A percentile compares a stretch with the other conserved stretches of the same genome.
These are phyloP conservation scores for Apis laboriosa DNA, from an alignment of 1,140 invertebrate species.

Conservation along the genomic window DNA sequence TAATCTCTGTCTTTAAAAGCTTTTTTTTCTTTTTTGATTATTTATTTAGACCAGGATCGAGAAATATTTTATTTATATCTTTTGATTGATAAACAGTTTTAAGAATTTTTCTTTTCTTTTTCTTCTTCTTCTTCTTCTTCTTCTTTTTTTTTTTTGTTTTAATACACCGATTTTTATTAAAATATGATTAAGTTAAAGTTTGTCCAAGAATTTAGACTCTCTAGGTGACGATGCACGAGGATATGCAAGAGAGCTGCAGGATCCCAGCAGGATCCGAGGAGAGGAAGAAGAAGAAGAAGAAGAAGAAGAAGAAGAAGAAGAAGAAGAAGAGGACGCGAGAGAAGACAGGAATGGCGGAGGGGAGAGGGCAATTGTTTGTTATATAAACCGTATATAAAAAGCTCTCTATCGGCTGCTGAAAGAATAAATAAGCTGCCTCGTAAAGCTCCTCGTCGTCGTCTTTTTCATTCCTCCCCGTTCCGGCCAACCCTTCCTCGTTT, in stretches of 20 bases:
- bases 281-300: too few species aligned
- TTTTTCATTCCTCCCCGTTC: conserved; percentile 5
- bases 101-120: background rate
- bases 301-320: too few species aligned
- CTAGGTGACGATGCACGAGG: background rate
- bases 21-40: background rate
- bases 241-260: too few species aligned
- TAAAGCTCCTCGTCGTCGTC: background rate
- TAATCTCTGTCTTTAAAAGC: too few species aligned
- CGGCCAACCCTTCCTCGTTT: background rate
- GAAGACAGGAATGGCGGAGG: too few species aligned
- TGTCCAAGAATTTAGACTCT: background rate
- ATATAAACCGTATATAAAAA: background rate
- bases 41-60: background rate
- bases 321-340: too few species aligned
- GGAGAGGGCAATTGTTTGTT: background rate
- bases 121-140: too few species aligned
- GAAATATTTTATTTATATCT: background rate
- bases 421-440: conserved; percentile 24
- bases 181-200: background rate
- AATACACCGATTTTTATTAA: too few species aligned
- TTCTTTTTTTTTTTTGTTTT: too few species aligned
- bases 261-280: background rate
- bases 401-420: background rate
- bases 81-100: background rate